phyloP scores from a whole-genome alignment of 2,888 invertebrate genomes.

The Drosophila gaucha region DNA sequence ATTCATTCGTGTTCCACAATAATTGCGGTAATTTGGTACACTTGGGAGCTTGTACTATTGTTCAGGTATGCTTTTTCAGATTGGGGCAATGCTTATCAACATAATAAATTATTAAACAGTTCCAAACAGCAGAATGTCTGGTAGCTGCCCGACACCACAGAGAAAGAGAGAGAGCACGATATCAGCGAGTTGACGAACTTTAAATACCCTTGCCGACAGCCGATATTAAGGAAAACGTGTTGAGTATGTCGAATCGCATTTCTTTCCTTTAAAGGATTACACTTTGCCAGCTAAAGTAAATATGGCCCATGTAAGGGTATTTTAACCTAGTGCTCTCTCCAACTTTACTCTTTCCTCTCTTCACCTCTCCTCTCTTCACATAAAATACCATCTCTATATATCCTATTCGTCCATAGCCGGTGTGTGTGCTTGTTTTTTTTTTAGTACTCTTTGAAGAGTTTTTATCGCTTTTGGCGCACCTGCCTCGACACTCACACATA shows the following conservation, averaged over 20 bases:
- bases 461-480: conserved; percentile 55
- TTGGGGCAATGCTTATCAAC: conserved; percentile 36
- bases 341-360: background rate
- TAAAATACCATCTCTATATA: background rate
- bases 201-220: background rate
- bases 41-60: conserved; percentile 34
- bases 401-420: conserved; percentile 19
- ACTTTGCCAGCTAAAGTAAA: background rate
- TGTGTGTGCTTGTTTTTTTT: conserved; percentile 10
- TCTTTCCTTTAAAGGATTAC: background rate
- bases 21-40: conserved; percentile 16
- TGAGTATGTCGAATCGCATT: background rate
- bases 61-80: conserved; percentile 23
- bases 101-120: conserved; percentile 26
- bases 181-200: background rate
- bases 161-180: background rate
- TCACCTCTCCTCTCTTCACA: background rate
- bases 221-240: background rate
- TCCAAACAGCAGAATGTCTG: conserved; percentile 8
- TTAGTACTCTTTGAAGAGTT: conserved; percentile 2
- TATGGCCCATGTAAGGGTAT: background rate
- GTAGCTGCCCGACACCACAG: conserved; percentile 31
- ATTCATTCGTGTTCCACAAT: conserved; percentile 28
- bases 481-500: conserved; percentile 50
- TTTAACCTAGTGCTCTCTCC: background rate